Base-by-base conservation (phyloP, 2,888 invertebrate species). In the Lasioglossum zephyrum region DNA sequence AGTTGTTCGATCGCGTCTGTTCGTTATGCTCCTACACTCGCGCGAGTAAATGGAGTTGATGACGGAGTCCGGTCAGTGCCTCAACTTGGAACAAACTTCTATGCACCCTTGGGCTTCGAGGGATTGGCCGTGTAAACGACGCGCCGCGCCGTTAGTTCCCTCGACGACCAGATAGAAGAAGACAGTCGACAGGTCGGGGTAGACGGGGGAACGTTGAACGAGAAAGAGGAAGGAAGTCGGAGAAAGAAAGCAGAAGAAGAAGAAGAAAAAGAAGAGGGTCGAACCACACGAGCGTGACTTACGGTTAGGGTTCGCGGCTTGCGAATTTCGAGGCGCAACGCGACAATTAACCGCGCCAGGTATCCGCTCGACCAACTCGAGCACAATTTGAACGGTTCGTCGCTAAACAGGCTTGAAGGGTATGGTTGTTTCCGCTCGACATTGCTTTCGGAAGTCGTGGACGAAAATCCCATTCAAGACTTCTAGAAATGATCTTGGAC, bases 51-150 rank as follows among this genome's bases (percentile, higher is more conserved):
- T 82, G 82, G 85, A 80, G 87, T 75, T 87, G 88, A 90, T 88
- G 88, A 87, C 84, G 78, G 78, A 84, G 86, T 85, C 87, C 84
- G 83, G 82, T 81, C 86, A 77, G 79, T 75, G 82, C 77, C 74
- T 88, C 86, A 89, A 92, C 90, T 92, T 92, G 88, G 87, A 90
- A 92, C 89, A 90, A 92, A 92, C 90, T 91, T 91, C 88, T 83
- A 86, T 86, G 80, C 83, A 86, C 91, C 90, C 91, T 90, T 89
- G 91, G 89, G 89, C 82, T 81, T 79, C 84, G 87, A 87, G 86
- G 84, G 85, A 90, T 91, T 91, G 85, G 85, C 90, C 90, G 90
- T 91, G 89, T 92, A 91, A 92, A 91, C 91, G 90, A 91, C 89
- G 87, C 90, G 90, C 90, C 89, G 87, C 90, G 90, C 90, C 90